Conservation (phyloP, 2,888 invertebrate species). For the Cosmorhoe ocellata region DNA sequence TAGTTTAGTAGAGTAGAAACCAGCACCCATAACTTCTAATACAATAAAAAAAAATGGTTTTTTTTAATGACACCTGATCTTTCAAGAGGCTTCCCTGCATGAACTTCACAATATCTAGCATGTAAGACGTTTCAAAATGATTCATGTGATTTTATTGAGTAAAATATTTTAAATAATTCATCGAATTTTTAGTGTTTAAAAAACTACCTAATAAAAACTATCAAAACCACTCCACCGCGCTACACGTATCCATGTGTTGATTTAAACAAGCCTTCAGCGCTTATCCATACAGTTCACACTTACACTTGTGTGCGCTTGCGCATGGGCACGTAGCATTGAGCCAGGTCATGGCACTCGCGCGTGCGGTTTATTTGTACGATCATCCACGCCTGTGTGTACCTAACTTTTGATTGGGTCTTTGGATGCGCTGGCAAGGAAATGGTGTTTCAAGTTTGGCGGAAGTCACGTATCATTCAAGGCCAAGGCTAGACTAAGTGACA, state of each 20-base stretch:
- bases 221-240: slow-evolving; percentile 43
- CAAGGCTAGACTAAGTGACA: not conserved
- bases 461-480: slow-evolving; percentile 24
- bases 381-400: slow-evolving; percentile 39
- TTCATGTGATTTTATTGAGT: no score
- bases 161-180: no score
- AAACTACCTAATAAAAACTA: slow-evolving; percentile 40
- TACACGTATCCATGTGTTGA: slow-evolving; percentile 58
- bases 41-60: no score
- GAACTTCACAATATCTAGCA: no score
- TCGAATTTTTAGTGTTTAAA: no score
- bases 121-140: no score
- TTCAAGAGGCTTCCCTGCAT: no score
- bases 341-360: slow-evolving; percentile 79
- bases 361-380: slow-evolving; percentile 59
- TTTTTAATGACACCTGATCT: no score
- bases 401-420: slow-evolving; percentile 34
- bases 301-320: slow-evolving; percentile 28
- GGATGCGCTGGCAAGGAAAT: slow-evolving; percentile 16
- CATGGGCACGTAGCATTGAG: slow-evolving; percentile 69
- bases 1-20: no score
- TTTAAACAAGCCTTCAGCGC: slow-evolving; percentile 65
- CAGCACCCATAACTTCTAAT: no score
- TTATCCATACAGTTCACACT: slow-evolving; percentile 34
- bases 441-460: slow-evolving; percentile 6